Evolutionary conservation across 2,888 invertebrate species (phyloP).

Genomic region (Lamproptera curius): DNA sequence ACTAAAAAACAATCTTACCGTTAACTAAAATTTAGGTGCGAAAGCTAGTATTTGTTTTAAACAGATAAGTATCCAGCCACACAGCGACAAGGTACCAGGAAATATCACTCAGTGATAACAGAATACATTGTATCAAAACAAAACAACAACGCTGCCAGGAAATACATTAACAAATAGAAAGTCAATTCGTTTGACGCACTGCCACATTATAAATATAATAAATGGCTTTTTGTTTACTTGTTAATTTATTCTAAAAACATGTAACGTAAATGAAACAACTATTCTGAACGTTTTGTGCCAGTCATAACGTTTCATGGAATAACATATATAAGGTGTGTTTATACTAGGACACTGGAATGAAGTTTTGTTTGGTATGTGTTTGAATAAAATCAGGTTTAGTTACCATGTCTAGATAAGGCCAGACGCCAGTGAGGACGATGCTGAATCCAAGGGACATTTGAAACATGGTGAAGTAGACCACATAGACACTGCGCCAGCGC

Average conservation of each 20-base stretch:
- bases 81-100: no score
- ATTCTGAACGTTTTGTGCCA: constrained; percentile 11
- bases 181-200: not conserved
- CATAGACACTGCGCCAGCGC: constrained; percentile 88
- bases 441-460: constrained; percentile 93
- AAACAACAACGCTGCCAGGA: not conserved
- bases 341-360: not conserved
- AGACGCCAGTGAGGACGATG: constrained; percentile 91
- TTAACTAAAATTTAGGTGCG: no score
- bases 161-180: not conserved
- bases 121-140: not conserved
- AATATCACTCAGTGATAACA: no score
- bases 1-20: no score
- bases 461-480: constrained; percentile 94
- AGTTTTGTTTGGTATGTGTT: not conserved
- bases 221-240: not conserved
- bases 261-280: not conserved
- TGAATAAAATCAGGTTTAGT: constrained; percentile 18
- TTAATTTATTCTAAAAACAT: not conserved
- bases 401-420: constrained; percentile 93
- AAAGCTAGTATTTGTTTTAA: no score
- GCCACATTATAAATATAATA: not conserved
- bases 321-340: no score
- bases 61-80: no score
- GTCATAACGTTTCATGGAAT: not conserved